These are phyloP conservation scores for Conus canariensis DNA, from an alignment of 2,888 invertebrate genomes.

Conservation along the genomic window DNA sequence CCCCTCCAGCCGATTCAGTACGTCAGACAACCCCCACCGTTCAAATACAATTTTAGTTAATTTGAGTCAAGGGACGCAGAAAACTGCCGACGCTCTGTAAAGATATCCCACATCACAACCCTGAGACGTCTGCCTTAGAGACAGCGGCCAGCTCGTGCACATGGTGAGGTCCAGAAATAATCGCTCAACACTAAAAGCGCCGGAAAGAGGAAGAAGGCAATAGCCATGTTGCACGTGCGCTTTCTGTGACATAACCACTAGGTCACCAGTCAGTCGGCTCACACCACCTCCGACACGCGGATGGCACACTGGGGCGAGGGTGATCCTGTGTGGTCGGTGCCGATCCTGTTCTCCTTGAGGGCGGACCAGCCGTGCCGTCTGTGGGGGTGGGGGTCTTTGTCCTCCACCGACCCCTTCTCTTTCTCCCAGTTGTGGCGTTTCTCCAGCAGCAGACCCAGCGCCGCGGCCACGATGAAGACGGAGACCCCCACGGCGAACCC, in stretches of 20 bases:
- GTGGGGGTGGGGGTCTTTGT: background rate
- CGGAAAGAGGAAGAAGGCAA: too few relatives aligned
- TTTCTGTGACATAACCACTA: too few relatives aligned
- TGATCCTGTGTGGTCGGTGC: background rate
- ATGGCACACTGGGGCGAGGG: background rate
- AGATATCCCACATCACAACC: background rate
- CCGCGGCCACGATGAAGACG: conserved; percentile 50
- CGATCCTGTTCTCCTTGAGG: background rate
- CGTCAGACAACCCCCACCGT: too few relatives aligned
- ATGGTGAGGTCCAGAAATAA: too few relatives aligned
- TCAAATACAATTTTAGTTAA: background rate
- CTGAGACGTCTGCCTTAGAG: background rate
- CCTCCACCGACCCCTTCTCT: background rate
- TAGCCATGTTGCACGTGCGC: background rate
- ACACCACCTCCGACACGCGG: background rate
- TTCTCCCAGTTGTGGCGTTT: conserved; percentile 49
- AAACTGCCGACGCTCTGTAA: background rate
- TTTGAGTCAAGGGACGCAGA: background rate
- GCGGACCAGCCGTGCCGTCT: background rate
- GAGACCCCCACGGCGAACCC: conserved; percentile 3
- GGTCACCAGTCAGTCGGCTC: background rate
- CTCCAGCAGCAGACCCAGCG: conserved; percentile 51
- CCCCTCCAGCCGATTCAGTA: too few relatives aligned
- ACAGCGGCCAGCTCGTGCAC: background rate
- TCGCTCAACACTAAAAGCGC: too few relatives aligned